These are phyloP conservation scores for Augochlorella aurata DNA, from an alignment of 2,888 invertebrate genomes.

Conservation along the genomic window DNA sequence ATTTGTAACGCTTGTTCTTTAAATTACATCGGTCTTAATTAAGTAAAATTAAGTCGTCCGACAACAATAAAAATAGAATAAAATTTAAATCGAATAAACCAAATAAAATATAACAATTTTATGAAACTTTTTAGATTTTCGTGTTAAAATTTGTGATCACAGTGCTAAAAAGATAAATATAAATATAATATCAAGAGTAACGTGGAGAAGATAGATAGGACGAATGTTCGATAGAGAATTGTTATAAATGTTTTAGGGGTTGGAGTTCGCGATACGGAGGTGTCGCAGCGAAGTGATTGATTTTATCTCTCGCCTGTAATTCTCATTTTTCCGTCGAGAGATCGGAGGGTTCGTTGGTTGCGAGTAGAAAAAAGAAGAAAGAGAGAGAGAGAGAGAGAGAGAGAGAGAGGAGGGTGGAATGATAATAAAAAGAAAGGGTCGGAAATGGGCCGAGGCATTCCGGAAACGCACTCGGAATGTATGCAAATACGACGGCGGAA, in stretches of 20 bases:
- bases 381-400: too few species aligned
- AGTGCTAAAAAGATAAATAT: too few species aligned
- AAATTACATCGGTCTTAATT: too few species aligned
- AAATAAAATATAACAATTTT: too few species aligned
- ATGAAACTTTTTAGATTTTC: too few species aligned
- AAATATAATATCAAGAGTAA: neutral
- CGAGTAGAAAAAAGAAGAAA: neutral
- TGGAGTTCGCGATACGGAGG: neutral
- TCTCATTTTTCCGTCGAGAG: conserved; percentile 25
- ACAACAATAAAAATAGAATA: too few species aligned
- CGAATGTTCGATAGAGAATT: neutral
- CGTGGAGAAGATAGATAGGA: neutral
- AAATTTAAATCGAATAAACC: too few species aligned
- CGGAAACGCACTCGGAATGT: conserved; percentile 55
- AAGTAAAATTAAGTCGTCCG: too few species aligned
- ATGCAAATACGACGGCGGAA: conserved; percentile 56
- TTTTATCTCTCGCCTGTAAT: conserved; percentile 26
- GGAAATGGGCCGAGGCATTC: conserved; percentile 37
- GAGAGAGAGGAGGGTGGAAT: neutral
- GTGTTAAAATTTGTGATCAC: too few species aligned
- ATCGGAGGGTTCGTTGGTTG: conserved; percentile 33
- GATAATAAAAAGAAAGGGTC: conserved; percentile 18
- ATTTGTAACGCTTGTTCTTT: too few species aligned
- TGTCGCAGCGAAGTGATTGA: neutral
- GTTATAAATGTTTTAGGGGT: neutral